These are phyloP conservation scores for Drosophila meridiana DNA, from an alignment of 2,888 invertebrate species.

Conservation along the genomic window DNA sequence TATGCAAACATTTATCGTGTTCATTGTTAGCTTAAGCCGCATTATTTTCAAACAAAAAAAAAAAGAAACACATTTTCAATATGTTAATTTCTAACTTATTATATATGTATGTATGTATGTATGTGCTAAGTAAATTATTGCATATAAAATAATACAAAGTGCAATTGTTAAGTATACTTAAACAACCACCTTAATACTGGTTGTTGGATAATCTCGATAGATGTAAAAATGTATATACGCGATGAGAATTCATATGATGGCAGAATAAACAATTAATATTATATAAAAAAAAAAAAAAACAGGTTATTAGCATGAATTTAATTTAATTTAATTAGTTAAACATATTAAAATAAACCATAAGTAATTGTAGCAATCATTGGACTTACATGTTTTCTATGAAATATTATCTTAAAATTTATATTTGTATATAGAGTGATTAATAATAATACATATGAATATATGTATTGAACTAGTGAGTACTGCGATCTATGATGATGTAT, in stretches of 20 bases:
- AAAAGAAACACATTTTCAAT: slow-evolving; percentile 26
- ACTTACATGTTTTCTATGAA: neutral
- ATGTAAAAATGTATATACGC: neutral
- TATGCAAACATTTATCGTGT: slow-evolving; percentile 47
- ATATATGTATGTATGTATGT: slow-evolving; percentile 54
- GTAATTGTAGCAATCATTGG: neutral
- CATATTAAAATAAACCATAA: neutral
- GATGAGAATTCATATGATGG: neutral
- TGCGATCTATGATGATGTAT: too few relatives aligned
- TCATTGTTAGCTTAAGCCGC: slow-evolving; percentile 56
- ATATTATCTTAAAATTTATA: too few relatives aligned
- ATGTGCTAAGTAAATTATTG: slow-evolving; percentile 66
- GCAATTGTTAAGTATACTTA: slow-evolving; percentile 56
- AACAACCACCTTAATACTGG: too few relatives aligned
- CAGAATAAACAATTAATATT: neutral
- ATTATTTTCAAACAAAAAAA: slow-evolving; percentile 32
- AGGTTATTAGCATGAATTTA: neutral
- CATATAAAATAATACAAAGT: slow-evolving; percentile 13
- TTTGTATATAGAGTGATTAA: too few relatives aligned
- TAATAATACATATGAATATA: too few relatives aligned
- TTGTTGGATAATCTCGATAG: neutral
- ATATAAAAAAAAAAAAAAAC: neutral
- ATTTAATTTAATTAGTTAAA: neutral
- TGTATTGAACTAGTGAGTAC: too few relatives aligned
- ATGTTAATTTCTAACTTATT: slow-evolving; percentile 45